Conservation (phyloP, 1,140 invertebrate species). For the Pissodes strobi region DNA sequence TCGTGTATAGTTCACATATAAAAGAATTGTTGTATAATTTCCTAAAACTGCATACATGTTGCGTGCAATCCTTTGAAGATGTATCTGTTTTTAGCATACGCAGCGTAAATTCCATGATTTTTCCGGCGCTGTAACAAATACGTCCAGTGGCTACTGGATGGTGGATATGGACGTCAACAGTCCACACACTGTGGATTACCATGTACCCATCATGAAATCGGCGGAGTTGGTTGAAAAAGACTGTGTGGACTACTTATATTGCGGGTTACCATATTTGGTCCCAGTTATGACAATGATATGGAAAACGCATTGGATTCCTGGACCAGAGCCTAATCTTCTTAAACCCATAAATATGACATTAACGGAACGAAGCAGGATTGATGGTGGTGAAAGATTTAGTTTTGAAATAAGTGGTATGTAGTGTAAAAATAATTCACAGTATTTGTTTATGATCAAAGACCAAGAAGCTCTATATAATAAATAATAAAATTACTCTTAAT, state of each 20-base stretch:
- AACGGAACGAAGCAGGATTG: constrained; percentile 32
- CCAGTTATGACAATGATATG: constrained; percentile 61
- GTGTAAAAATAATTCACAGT: no score
- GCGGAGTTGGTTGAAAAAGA: constrained; percentile 61
- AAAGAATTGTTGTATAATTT: no score
- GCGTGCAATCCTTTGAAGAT: no score
- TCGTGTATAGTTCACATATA: no score
- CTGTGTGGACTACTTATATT: constrained; percentile 70
- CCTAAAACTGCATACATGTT: no score
- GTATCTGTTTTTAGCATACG: constrained; percentile 65
- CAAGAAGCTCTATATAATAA: no score
- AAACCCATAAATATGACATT: constrained; percentile 43
- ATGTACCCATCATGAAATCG: constrained; percentile 62
- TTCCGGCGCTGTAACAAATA: constrained; percentile 59
- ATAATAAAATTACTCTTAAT: no score
- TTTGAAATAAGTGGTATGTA: constrained; percentile 45
- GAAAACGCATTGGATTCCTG: constrained; percentile 58
- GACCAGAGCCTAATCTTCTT: constrained; percentile 63
- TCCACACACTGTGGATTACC: constrained; percentile 63
- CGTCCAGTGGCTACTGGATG: constrained; percentile 73
- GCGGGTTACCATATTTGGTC: constrained; percentile 77
- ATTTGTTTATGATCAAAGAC: no score
- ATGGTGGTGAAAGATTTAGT: constrained; percentile 42
- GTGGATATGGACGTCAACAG: constrained; percentile 76
- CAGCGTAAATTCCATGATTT: constrained; percentile 63